These are phyloP conservation scores for Myrmecobius fasciatus DNA, from an alignment of 2,113 vertebrate species.

Conservation along the genomic window DNA sequence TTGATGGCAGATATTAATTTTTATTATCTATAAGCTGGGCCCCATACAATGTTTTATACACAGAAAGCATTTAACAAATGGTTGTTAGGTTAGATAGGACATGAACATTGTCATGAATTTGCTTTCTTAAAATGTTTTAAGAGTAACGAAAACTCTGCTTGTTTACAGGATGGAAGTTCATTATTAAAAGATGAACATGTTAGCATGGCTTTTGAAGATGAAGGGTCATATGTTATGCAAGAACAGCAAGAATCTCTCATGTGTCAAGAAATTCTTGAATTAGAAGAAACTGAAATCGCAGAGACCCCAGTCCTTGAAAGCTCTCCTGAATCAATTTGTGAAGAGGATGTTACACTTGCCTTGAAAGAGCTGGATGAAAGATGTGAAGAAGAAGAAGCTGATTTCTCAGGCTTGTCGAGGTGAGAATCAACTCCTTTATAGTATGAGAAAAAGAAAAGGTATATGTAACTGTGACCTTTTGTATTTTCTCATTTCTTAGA, in stretches of 20 bases:
- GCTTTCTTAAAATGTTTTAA: not conserved
- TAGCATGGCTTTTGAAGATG: conserved; percentile 93
- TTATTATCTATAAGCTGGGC: not conserved
- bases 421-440: conserved; percentile 64
- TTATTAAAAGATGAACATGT: conserved; percentile 92
- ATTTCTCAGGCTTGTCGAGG: conserved; percentile 96
- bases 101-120: not conserved
- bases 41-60: not conserved
- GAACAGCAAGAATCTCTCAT: conserved; percentile 86
- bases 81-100: not conserved
- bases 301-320: conserved; percentile 88
- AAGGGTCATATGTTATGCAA: conserved; percentile 88
- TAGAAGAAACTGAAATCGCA: conserved; percentile 87
- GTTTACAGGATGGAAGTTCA: conserved; percentile 86
- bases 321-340: conserved; percentile 92
- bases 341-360: conserved; percentile 96
- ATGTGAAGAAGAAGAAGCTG: conserved; percentile 96
- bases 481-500: not conserved
- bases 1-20: not conserved
- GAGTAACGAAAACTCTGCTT: conserved; percentile 47
- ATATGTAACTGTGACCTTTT: not conserved
- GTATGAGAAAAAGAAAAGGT: not conserved
- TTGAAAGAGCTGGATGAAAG: conserved; percentile 96
- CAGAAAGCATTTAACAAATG: not conserved
- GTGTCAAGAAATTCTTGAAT: conserved; percentile 88